Percentiles rank a stretch among this genome's conserved stretches.
These are phyloP conservation scores for Lasioglossum pauxillum DNA, from an alignment of 2,888 invertebrate genomes.

Conservation along the genomic window DNA sequence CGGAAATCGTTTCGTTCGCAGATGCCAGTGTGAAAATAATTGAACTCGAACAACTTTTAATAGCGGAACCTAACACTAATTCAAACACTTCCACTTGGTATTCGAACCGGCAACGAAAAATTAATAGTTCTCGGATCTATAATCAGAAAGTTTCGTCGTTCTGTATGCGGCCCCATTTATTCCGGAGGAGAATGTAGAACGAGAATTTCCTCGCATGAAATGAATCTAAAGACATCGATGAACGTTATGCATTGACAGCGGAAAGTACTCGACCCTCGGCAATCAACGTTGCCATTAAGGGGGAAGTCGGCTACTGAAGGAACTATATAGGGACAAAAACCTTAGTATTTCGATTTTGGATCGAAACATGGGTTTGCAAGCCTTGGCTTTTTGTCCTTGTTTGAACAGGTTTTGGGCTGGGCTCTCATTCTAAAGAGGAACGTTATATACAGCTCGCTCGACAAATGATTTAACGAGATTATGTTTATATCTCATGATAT, in stretches of 20 bases:
- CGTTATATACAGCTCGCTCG: too few relatives aligned
- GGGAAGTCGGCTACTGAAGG: too few relatives aligned
- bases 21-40: conserved; percentile 25
- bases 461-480: too few relatives aligned
- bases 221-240: background rate
- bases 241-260: background rate
- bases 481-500: too few relatives aligned
- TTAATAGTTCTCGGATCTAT: background rate
- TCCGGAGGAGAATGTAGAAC: background rate
- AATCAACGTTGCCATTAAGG: background rate
- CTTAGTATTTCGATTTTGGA: too few relatives aligned
- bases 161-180: background rate
- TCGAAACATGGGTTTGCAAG: too few relatives aligned
- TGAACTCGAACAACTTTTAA: conserved; percentile 28
- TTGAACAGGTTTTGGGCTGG: too few relatives aligned
- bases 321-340: too few relatives aligned
- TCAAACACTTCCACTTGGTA: background rate
- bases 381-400: too few relatives aligned
- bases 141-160: conserved; percentile 3
- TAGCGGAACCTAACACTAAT: background rate
- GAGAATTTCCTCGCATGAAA: background rate
- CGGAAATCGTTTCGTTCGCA: conserved; percentile 29
- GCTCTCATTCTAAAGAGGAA: too few relatives aligned
- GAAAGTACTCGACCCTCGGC: background rate
- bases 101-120: conserved; percentile 4